Evolutionary conservation across 1,140 invertebrate genomes (phyloP), one percentile per base, ranked within the genome.

Genomic region (Caenorhabditis brenneri): DNA sequence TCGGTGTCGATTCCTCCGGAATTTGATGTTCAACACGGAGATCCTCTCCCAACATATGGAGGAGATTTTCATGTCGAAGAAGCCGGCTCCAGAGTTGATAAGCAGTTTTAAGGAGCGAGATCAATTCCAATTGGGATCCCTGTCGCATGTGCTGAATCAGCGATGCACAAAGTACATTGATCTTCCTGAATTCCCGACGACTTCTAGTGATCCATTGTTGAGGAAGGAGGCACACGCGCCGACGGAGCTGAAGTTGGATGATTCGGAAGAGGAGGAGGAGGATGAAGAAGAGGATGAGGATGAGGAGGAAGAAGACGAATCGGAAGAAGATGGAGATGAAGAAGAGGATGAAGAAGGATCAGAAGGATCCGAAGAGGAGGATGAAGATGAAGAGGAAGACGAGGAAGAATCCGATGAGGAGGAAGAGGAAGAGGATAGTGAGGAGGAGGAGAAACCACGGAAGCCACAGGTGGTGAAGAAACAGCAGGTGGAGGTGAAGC

Each of bases 131-230:
- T 92, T 99, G 84, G 97, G 97, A 0, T 96, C 96, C 9, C 92
- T 99, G 31, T 98, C 97, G 0, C 97, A 98, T 92, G 96, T 97
- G 89, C 93, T 99, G 33, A 96, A 97, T 87, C 93, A 94, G 87
- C 92, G 94, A 78, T 95, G 96, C 1, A 92, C 91, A 49, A 96
- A 96, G 7, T 99, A 99, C 91, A 94, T 95, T 80, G 94, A 96
- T 82, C 92, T 99, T 69, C 96, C 97, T 4, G 91, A 93, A 6
- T 97, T 97, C 90, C 96, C 97, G 0, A 92, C 93, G 33, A 92
- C 92, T 9, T 93, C 94, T 0, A 94, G 95, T 5, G 95, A 96
- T 90, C 92, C 95, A 0, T 92, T 93, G 7, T 94, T 96, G 0
- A 92, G 96, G 78, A 95, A 95, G 89, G 42, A 93, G 94, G 82